Evolutionary conservation across 2,888 invertebrate species (phyloP).

Genomic region (Baronia brevicornis): DNA sequence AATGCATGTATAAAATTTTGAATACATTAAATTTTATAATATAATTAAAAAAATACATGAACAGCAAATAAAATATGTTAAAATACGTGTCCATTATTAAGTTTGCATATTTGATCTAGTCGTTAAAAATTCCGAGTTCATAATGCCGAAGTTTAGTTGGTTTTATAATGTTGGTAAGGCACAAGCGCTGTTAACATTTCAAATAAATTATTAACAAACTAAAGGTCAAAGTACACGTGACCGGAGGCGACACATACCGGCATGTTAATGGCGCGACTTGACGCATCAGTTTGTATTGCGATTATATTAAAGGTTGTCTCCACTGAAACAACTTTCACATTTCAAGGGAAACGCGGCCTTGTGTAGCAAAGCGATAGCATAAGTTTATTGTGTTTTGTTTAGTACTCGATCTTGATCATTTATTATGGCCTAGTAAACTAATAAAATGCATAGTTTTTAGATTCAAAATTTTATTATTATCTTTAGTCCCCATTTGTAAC

Average conservation of each 20-base stretch:
- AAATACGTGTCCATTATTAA: too few relatives aligned
- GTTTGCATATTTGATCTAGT: too few relatives aligned
- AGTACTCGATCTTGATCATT: too few relatives aligned
- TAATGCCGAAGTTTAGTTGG: too few relatives aligned
- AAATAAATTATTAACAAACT: slow-evolving; percentile 6
- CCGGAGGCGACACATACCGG: slow-evolving; percentile 22
- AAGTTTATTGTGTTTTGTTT: slow-evolving; percentile 17
- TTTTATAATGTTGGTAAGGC: slow-evolving; percentile 6
- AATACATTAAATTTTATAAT: too few relatives aligned
- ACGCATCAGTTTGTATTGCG: slow-evolving; percentile 31
- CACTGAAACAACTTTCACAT: slow-evolving; percentile 64
- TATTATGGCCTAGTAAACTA: slow-evolving; percentile 8
- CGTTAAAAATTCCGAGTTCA: too few relatives aligned
- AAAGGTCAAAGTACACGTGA: slow-evolving; percentile 26
- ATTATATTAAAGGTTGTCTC: slow-evolving; percentile 31
- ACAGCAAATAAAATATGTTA: too few relatives aligned
- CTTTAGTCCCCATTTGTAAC: too few relatives aligned
- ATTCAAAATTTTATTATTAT: too few relatives aligned
- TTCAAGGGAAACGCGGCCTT: slow-evolving; percentile 61
- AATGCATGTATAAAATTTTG: too few relatives aligned
- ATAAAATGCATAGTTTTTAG: too few relatives aligned
- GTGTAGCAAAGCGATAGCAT: slow-evolving; percentile 22
- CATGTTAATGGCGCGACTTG: slow-evolving; percentile 21
- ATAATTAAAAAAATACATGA: too few relatives aligned
- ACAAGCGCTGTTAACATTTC: slow-evolving; percentile 12